A percentile compares a stretch with the other conserved stretches of the same genome.
phyloP scores from a whole-genome alignment of 2,113 vertebrate species.

The Ginglymostoma cirratum region DNA sequence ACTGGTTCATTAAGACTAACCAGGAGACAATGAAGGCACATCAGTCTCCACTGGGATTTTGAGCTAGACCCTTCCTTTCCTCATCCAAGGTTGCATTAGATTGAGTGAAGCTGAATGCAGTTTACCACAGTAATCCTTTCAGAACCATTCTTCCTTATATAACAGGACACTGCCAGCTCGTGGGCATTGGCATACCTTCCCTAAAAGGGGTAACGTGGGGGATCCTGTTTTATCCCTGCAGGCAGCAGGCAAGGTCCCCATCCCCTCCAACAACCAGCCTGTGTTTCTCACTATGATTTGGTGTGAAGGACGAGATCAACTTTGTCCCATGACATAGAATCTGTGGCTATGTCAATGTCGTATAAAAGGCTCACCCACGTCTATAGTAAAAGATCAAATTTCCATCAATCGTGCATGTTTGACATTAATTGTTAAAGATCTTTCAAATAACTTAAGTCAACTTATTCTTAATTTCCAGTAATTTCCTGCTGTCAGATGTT shows the following conservation, averaged over 20 bases:
- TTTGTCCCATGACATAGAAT: background rate
- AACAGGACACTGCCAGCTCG: background rate
- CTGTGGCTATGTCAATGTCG: background rate
- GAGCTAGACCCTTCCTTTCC: too few species aligned
- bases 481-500: background rate
- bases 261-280: background rate
- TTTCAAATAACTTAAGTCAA: background rate
- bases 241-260: too few species aligned
- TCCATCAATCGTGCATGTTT: background rate
- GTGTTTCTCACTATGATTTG: background rate
- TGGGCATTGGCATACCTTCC: background rate
- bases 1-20: too few species aligned
- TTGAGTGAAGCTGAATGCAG: too few species aligned
- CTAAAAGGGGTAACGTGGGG: background rate
- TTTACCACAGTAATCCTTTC: too few species aligned
- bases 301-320: background rate
- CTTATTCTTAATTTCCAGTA: background rate
- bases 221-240: too few species aligned
- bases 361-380: background rate
- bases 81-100: too few species aligned
- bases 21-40: too few species aligned
- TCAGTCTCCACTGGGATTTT: too few species aligned
- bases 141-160: too few species aligned
- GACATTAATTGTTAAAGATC: background rate
- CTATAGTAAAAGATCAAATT: background rate